phyloP scores from a whole-genome alignment of 2,113 vertebrate species.

The Lanius ludovicianus region DNA sequence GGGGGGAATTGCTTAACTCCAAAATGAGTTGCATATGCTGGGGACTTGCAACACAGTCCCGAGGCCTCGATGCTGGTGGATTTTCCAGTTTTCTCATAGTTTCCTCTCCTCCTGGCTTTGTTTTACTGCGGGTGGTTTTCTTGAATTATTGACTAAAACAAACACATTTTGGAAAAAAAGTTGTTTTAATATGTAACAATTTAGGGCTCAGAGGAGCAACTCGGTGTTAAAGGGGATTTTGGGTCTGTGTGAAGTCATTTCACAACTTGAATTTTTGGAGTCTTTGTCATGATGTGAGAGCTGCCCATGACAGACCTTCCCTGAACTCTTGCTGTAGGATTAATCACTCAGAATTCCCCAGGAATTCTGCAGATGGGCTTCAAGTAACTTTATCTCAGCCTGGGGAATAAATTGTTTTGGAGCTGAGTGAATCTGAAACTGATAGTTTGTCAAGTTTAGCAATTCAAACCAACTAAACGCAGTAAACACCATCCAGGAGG shows the following conservation, averaged over 20 bases:
- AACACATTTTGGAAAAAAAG: background rate
- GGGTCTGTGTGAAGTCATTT: background rate
- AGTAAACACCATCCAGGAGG: background rate
- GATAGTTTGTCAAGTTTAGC: background rate
- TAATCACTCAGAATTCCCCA: background rate
- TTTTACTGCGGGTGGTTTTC: slow-evolving; percentile 25
- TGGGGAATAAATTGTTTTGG: background rate
- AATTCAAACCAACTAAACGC: rapidly evolving
- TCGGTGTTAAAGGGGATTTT: background rate
- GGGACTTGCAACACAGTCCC: slow-evolving; percentile 66
- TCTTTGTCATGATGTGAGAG: background rate
- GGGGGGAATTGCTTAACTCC: slow-evolving; percentile 78
- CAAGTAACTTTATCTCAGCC: background rate
- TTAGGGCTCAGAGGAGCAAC: background rate
- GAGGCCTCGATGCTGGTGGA: slow-evolving; percentile 62
- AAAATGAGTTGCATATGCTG: slow-evolving; percentile 81
- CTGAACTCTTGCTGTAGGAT: background rate
- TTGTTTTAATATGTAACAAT: background rate
- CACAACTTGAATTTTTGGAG: background rate
- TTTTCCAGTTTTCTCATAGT: slow-evolving; percentile 77
- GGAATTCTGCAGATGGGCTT: background rate
- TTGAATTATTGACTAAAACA: slow-evolving; percentile 19
- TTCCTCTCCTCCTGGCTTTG: slow-evolving; percentile 71
- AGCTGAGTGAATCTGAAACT: background rate
- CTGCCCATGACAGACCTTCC: background rate